phyloP scores from a whole-genome alignment of 2,888 invertebrate genomes.

The Rhamphomyia laevipes region DNA sequence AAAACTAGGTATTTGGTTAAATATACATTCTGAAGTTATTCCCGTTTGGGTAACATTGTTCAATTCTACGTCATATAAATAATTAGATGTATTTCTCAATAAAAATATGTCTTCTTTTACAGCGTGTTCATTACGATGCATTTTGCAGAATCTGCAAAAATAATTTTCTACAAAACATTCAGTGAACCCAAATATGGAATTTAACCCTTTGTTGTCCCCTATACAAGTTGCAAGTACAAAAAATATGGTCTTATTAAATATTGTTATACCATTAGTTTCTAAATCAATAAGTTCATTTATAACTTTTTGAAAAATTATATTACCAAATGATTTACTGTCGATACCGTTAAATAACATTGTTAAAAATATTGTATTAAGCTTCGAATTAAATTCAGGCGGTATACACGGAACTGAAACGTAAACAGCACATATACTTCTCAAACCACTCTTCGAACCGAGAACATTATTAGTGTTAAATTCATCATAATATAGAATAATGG shows the following conservation, averaged over 20 bases:
- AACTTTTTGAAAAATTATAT: neutral
- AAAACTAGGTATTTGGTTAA: neutral
- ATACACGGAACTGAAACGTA: neutral
- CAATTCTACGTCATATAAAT: neutral
- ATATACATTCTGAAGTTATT: neutral
- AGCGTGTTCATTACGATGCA: neutral
- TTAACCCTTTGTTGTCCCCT: conserved; percentile 16
- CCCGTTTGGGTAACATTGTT: neutral
- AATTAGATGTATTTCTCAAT: too few species aligned
- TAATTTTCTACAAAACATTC: conserved; percentile 10
- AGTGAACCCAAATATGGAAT: conserved; percentile 14
- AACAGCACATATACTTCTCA: neutral
- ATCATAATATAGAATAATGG: neutral
- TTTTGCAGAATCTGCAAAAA: conserved; percentile 10
- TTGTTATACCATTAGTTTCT: neutral
- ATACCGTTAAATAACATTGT: neutral
- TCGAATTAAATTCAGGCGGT: too few species aligned
- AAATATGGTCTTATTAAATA: conserved; percentile 5
- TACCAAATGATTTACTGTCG: neutral
- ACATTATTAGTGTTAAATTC: conserved; percentile 1
- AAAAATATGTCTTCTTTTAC: too few species aligned
- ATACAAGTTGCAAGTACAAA: conserved; percentile 13
- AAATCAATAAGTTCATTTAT: neutral
- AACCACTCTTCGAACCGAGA: neutral
- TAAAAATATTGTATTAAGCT: neutral